Evolutionary conservation across 2,797 vertebrate genomes (phyloP), one percentile per base, ranked within the genome.

Genomic region (Knipowitschia caucasica): DNA sequence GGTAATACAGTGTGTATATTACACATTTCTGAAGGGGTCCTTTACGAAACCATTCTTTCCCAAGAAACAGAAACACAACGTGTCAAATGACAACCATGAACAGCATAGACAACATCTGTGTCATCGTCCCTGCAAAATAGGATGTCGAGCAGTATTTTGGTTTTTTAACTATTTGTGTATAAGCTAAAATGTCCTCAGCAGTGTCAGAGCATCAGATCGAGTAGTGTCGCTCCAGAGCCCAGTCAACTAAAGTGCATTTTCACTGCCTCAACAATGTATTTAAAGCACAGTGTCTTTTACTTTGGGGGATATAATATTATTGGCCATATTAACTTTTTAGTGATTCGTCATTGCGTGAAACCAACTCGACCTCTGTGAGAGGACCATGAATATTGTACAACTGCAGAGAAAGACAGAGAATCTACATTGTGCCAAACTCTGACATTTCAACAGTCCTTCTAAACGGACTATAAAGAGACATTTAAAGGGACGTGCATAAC

Each of bases 201-300:
- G 85, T 90, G 89, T 83, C 84, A 91, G 89, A 65, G 56, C 61
- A 53, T 67, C 65, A 36, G 67, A 60, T 51, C 63, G 72, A 92
- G 88, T 77, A 73, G 57, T 83, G 85, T 88, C 83, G 87, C 92
- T 93, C 91, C 92, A 87, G 88, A 89, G 86, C 88, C 90, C 89
- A 83, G 87, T 93, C 89, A 88, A 94, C 80, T 1, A 93, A 80
- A 94, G 92, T 95, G 93, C 94, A 95, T 95, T 95, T 93, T 96
- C 96, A 98, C 95, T 99, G 95, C 96, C 96, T 93, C 93, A 92
- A 78, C 91, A 86, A 91, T 43, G 92, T 93, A 92, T 93, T 93
- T 91, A 89, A 94, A 93, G 93, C 93, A 93, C 92, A 91, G 88
- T 86, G 90, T 90, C 86, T 90, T 90, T 76, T 69, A 90, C 91